phyloP scores from a whole-genome alignment of 2,888 invertebrate genomes.

The Epinotia brunnichana region DNA sequence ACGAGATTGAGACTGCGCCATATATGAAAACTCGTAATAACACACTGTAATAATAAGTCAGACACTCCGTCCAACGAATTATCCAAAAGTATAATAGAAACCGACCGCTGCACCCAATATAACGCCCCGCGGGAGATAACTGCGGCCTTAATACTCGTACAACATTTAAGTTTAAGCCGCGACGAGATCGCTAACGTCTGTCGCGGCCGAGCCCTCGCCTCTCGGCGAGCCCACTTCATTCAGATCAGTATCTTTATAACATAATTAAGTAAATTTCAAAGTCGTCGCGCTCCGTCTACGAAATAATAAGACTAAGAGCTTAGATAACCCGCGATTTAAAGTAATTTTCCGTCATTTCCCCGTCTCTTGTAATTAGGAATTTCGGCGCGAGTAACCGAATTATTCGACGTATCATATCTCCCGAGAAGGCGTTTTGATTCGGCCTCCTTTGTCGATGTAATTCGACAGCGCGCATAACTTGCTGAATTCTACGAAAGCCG shows the following conservation, averaged over 20 bases:
- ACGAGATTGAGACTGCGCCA: constrained; percentile 70
- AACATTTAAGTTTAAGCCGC: constrained; percentile 51
- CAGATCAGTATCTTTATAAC: constrained; percentile 73
- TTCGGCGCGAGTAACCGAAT: constrained; percentile 59
- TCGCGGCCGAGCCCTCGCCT: constrained; percentile 54
- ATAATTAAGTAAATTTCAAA: constrained; percentile 76
- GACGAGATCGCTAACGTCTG: constrained; percentile 58
- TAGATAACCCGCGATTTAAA: constrained; percentile 70
- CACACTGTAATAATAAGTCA: constrained; percentile 49
- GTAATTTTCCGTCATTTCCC: constrained; percentile 67
- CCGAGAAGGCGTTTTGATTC: constrained; percentile 51
- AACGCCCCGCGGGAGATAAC: constrained; percentile 40
- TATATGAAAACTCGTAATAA: constrained; percentile 55
- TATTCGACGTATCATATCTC: constrained; percentile 57
- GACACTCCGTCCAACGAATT: constrained; percentile 46
- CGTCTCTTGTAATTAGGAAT: constrained; percentile 66
- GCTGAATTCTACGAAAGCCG: constrained; percentile 49
- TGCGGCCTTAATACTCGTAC: constrained; percentile 43
- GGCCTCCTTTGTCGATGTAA: constrained; percentile 53
- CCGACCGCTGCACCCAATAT: constrained; percentile 34
- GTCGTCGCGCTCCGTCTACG: constrained; percentile 65
- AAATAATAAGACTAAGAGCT: constrained; percentile 72
- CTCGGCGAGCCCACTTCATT: constrained; percentile 61
- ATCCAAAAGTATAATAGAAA: constrained; percentile 16
- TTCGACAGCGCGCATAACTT: constrained; percentile 49